Evolutionary conservation across 2,797 vertebrate genomes (phyloP), one percentile per base, ranked within the genome.

Genomic region (Pampus argenteus): DNA sequence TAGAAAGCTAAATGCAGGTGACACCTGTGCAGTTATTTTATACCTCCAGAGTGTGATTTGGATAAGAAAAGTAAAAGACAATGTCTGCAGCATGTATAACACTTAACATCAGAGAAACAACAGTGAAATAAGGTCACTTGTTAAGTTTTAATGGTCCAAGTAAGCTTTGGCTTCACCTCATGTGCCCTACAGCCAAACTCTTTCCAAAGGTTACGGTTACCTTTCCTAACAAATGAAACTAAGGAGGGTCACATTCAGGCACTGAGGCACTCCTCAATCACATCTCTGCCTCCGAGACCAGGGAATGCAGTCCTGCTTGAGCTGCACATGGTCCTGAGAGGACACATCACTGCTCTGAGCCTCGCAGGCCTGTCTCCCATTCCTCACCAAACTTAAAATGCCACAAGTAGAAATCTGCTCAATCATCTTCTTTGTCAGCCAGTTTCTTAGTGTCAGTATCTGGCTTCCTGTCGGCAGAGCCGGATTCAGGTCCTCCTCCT

Each of bases 71-170:
- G 23, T 72, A 29, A 76, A 84, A 72, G 64, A 38, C 36, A 61
- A 75, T 60, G 42, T 77, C 66, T 78, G 31, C 52, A 52, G 47
- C 18, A 18, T 62, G 48, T 49, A 64, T 26, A 51, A 64, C 59
- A 54, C 63, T 75, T 67, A 66, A 68, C 59, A 67, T 78, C 64
- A 83, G 89, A 87, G 88, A 91, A 92, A 89, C 88, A 92, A 91
- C 67, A 83, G 62, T 79, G 81, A 86, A 92, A 85, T 88, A 95
- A 97, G 97, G 97, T 94, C 96, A 98, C 97, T 97, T 97, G 2
- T 95, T 93, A 92, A 94, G 91, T 93, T 94, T 90, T 92, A 66
- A 87, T 93, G 92, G 94, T 93, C 93, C 91, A 87, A 94, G 89
- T 94, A 90, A 82, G 93, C 94, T 96, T 96, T 95, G 95, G 95